phyloP scores from a whole-genome alignment of 2,797 vertebrate species.

The Emydoidea blandingii region DNA sequence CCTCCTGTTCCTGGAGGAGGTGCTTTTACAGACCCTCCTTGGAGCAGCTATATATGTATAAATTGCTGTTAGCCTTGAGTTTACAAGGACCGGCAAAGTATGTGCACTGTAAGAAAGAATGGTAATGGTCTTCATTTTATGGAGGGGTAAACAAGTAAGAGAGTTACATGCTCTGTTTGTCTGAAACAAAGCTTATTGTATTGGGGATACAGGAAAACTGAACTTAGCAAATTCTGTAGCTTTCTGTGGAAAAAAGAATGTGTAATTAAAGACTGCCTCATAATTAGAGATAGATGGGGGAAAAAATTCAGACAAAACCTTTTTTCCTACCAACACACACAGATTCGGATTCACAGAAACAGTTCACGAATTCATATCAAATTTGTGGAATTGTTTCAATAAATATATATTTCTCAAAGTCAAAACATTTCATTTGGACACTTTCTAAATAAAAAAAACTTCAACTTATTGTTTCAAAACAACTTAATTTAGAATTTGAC shows the following conservation, averaged over 20 bases:
- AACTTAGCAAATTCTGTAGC: not conserved
- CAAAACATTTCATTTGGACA: too few relatives aligned
- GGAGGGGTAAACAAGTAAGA: too few relatives aligned
- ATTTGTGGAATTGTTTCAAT: too few relatives aligned
- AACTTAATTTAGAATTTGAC: too few relatives aligned
- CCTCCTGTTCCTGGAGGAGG: not conserved
- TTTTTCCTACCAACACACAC: too few relatives aligned
- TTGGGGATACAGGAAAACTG: rapidly evolving
- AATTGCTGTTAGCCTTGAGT: not conserved
- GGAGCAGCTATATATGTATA: not conserved
- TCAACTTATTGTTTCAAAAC: too few relatives aligned
- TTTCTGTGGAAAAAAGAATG: too few relatives aligned
- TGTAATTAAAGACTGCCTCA: not conserved
- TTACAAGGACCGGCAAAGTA: not conserved
- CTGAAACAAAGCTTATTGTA: not conserved
- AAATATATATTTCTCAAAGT: too few relatives aligned
- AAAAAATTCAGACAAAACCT: not conserved
- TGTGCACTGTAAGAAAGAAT: not conserved
- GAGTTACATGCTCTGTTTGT: not conserved
- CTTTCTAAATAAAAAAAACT: too few relatives aligned
- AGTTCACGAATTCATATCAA: too few relatives aligned
- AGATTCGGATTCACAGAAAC: too few relatives aligned
- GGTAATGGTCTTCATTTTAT: not conserved
- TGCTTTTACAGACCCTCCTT: not conserved
- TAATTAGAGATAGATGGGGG: not conserved